Conservation (phyloP, 1,140 invertebrate genomes). For the Ips nitidus region DNA sequence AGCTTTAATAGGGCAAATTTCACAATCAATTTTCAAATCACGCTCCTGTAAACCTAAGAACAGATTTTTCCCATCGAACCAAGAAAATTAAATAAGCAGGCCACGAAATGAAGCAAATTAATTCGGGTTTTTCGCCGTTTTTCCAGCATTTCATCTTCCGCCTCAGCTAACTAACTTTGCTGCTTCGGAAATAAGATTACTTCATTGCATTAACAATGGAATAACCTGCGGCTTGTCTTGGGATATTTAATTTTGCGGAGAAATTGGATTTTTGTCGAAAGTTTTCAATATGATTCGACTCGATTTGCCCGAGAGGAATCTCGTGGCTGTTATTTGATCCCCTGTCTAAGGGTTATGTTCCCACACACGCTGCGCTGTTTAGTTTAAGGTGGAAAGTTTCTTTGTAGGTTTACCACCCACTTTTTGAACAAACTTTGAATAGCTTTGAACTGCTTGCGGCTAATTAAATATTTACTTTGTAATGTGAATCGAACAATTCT, state of each 20-base stretch:
- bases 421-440: too few relatives aligned
- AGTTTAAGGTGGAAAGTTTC: too few relatives aligned
- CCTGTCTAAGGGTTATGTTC: too few relatives aligned
- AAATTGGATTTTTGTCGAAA: conserved; percentile 23
- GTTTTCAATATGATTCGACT: conserved; percentile 6
- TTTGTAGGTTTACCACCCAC: too few relatives aligned
- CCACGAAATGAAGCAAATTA: conserved; percentile 24
- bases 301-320: too few relatives aligned
- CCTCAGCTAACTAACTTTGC: conserved; percentile 25
- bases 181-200: conserved; percentile 26
- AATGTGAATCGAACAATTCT: too few relatives aligned
- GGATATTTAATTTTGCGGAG: conserved; percentile 12
- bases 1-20: too few relatives aligned
- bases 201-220: conserved; percentile 31
- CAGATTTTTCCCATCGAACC: background rate
- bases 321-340: too few relatives aligned
- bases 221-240: conserved; percentile 8
- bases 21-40: background rate
- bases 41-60: background rate
- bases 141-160: conserved; percentile 10
- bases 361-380: too few relatives aligned
- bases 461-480: too few relatives aligned
- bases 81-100: conserved; percentile 15
- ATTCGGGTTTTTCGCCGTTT: conserved; percentile 14
- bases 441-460: too few relatives aligned